phyloP scores from a whole-genome alignment of 1,140 invertebrate species.

The Lineus longissimus region DNA sequence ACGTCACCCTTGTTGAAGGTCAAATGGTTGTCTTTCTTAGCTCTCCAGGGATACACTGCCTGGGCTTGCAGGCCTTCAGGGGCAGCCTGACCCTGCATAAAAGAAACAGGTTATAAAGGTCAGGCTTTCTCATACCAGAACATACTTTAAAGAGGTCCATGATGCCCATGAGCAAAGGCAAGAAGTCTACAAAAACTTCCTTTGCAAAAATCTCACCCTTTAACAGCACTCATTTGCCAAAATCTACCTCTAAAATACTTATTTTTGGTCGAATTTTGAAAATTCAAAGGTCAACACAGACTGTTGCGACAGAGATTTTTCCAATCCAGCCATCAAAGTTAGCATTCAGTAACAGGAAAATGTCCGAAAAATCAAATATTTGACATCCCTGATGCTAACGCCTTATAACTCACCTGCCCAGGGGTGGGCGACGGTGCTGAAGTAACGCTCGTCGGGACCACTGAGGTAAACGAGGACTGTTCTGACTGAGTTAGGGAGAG shows the following conservation, averaged over 20 bases:
- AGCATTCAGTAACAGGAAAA: too few species aligned
- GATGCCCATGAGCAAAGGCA: neutral
- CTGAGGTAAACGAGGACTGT: constrained; percentile 15
- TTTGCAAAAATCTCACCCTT: too few species aligned
- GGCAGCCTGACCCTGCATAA: constrained; percentile 35
- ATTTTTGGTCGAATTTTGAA: too few species aligned
- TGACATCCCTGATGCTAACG: too few species aligned
- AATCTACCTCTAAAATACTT: too few species aligned
- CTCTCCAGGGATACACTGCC: constrained; percentile 65
- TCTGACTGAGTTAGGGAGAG: constrained; percentile 6
- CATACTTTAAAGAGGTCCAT: neutral
- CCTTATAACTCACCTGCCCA: constrained; percentile 27
- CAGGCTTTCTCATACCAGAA: too few species aligned
- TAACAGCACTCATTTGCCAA: too few species aligned
- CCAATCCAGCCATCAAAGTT: too few species aligned
- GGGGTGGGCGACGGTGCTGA: constrained; percentile 23
- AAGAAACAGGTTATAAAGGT: constrained; percentile 6
- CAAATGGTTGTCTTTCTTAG: constrained; percentile 66
- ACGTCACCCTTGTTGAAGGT: constrained; percentile 67
- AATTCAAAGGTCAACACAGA: too few species aligned
- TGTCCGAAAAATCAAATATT: too few species aligned
- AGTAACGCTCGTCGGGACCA: constrained; percentile 3
- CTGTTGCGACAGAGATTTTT: too few species aligned
- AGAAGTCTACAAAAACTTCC: neutral
- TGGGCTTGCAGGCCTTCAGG: constrained; percentile 55